These are phyloP conservation scores for Drosophila pullipes DNA, from an alignment of 2,888 invertebrate genomes.

Conservation along the genomic window DNA sequence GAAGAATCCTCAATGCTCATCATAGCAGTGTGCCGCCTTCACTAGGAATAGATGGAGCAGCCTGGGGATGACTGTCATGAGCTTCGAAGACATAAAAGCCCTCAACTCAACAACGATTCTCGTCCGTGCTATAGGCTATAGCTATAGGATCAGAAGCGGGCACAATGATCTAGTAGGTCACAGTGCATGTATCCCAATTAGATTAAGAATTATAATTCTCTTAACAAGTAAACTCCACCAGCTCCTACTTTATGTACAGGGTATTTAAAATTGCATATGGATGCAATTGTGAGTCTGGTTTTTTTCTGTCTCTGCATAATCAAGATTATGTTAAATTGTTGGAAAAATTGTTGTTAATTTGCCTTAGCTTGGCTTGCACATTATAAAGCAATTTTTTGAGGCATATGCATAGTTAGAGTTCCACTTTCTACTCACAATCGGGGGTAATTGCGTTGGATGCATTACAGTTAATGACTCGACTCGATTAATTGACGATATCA, in stretches of 20 bases:
- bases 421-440: conserved; percentile 68
- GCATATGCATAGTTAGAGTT: conserved; percentile 67
- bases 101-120: no score
- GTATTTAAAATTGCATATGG: conserved; percentile 47
- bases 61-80: no score
- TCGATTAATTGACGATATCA: conserved; percentile 34
- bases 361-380: conserved; percentile 67
- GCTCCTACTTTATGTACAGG: conserved; percentile 12
- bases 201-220: no score
- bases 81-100: no score
- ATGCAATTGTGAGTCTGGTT: conserved; percentile 14
- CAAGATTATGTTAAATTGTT: conserved; percentile 80
- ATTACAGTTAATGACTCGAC: conserved; percentile 52
- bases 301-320: conserved; percentile 51
- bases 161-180: no score
- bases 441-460: conserved; percentile 73
- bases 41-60: no score
- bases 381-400: conserved; percentile 75
- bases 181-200: no score
- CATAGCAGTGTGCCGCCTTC: no score
- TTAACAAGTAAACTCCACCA: neutral
- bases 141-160: no score
- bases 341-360: conserved; percentile 80
- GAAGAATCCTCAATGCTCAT: no score
- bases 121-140: no score